Evolutionary conservation across 2,888 invertebrate species (phyloP).

Genomic region (Diadromus collaris): DNA sequence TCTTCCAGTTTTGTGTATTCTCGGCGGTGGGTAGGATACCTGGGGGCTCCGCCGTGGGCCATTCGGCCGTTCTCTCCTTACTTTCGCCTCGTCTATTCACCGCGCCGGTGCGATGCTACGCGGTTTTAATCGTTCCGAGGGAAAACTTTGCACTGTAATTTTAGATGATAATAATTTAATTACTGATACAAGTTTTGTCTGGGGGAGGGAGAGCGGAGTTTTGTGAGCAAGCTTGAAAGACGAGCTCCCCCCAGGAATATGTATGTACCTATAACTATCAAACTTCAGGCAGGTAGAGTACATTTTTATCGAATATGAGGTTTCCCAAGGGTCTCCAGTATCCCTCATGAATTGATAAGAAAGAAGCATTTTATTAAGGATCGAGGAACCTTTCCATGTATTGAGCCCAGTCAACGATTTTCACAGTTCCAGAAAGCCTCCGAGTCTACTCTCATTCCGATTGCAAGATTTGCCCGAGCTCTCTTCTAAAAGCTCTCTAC

Average conservation of each 20-base stretch:
- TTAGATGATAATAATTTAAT: conserved; percentile 53
- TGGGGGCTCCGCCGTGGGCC: conserved; percentile 11
- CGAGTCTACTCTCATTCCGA: conserved; percentile 9
- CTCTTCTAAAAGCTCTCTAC: conserved; percentile 38
- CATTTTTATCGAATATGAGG: neutral
- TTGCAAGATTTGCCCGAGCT: conserved; percentile 41
- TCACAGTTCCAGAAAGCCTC: conserved; percentile 1
- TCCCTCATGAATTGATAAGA: conserved; percentile 21
- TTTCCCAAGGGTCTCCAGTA: conserved; percentile 5
- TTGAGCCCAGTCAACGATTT: conserved; percentile 28
- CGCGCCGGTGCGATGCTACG: neutral
- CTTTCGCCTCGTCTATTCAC: neutral
- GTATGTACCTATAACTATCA: neutral
- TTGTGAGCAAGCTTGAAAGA: conserved; percentile 33
- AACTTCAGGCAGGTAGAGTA: too few relatives aligned
- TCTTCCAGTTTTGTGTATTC: conserved; percentile 2
- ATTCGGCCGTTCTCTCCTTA: conserved; percentile 7
- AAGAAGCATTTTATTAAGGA: conserved; percentile 29
- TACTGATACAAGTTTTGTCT: conserved; percentile 22
- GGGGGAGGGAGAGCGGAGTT: conserved; percentile 19
- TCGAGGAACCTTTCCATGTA: neutral
- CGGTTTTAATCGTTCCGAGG: conserved; percentile 19
- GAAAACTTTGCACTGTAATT: conserved; percentile 53
- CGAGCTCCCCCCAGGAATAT: neutral
- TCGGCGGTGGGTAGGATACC: conserved; percentile 25